Evolutionary conservation across 2,113 vertebrate species (phyloP).

Genomic region (Ciconia boyciana): DNA sequence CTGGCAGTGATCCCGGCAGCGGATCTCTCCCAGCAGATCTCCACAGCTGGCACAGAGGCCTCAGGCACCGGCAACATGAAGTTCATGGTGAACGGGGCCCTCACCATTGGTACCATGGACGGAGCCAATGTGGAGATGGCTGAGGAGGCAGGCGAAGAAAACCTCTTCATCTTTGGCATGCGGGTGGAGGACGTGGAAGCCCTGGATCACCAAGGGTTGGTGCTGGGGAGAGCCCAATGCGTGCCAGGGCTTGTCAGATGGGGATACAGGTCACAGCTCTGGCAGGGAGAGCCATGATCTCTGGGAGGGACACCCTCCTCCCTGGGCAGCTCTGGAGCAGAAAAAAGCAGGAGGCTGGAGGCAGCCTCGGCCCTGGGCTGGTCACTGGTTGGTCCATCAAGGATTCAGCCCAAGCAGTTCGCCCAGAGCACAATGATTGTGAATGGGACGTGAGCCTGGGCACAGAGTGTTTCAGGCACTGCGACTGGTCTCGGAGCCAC

Average conservation of each 20-base stretch:
- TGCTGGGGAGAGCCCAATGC: not conserved
- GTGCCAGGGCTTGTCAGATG: not conserved
- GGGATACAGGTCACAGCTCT: not conserved
- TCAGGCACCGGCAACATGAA: conserved; percentile 93
- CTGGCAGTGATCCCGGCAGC: conserved; percentile 84
- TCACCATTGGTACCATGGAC: conserved; percentile 91
- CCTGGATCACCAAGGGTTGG: conserved; percentile 81
- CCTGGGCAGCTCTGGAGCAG: not conserved
- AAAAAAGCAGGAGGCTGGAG: not conserved
- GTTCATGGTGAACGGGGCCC: conserved; percentile 91
- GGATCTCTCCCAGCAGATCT: conserved; percentile 91
- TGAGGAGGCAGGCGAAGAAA: conserved; percentile 84
- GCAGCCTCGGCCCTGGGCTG: not conserved
- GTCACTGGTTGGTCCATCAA: not conserved
- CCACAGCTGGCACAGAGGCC: conserved; percentile 87
- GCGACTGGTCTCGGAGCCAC: fast-evolving
- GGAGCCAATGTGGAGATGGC: conserved; percentile 92
- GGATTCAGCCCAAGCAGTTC: not conserved
- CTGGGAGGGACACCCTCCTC: not conserved
- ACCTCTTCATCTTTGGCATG: conserved; percentile 92
- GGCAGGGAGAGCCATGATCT: not conserved
- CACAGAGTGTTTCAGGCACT: no score
- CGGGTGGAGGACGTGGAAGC: conserved; percentile 82
- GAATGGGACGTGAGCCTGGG: fast-evolving
- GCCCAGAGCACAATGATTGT: not conserved